phyloP scores from a whole-genome alignment of 2,113 vertebrate genomes.

The Grammomys dolichurus region DNA sequence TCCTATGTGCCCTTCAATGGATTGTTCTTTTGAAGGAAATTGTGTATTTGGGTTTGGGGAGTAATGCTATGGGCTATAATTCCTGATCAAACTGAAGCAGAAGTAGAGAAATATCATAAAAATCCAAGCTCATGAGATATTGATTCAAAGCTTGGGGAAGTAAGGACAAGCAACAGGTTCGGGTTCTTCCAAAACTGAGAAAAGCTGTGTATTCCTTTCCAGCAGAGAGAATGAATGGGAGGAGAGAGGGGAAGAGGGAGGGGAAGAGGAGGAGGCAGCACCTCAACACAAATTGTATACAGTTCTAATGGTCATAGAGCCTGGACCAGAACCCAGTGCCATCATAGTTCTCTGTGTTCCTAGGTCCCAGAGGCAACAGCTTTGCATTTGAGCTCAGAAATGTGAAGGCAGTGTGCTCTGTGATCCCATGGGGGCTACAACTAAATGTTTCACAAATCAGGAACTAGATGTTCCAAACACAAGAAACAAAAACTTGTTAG shows the following conservation, averaged over 20 bases:
- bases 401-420: background rate
- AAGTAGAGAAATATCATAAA: conserved; percentile 55
- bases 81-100: conserved; percentile 36
- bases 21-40: conserved; percentile 36
- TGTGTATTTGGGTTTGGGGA: background rate
- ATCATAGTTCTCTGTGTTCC: background rate
- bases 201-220: background rate
- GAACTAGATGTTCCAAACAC: background rate
- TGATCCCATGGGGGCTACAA: background rate
- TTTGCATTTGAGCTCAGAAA: background rate
- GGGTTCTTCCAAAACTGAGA: background rate
- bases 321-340: background rate
- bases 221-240: background rate
- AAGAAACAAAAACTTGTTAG: conserved; percentile 32
- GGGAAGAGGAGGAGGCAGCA: background rate
- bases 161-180: background rate
- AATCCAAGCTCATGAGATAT: background rate
- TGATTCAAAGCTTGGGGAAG: background rate
- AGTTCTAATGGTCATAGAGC: background rate
- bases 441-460: background rate
- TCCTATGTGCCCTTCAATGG: background rate
- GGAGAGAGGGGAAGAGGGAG: background rate
- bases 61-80: background rate
- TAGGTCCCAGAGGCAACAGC: background rate
- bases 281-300: background rate